Evolutionary conservation across 2,797 vertebrate genomes (phyloP).

Genomic region (Periparus ater): DNA sequence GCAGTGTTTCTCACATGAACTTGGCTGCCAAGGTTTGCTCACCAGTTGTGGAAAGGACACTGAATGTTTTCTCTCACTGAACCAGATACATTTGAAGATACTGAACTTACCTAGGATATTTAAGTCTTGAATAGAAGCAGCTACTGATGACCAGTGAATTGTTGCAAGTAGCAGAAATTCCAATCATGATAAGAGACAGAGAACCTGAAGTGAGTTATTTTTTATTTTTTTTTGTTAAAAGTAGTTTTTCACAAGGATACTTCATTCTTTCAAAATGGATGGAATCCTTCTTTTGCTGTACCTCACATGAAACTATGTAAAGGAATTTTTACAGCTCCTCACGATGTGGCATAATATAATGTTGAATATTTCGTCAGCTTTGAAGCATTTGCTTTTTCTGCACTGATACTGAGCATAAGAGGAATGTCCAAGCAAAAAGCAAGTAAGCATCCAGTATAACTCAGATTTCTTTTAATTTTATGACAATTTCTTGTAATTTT

Average conservation of each 20-base stretch:
- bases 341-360: not conserved
- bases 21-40: not conserved
- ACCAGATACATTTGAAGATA: not conserved
- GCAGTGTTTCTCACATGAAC: not conserved
- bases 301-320: not conserved
- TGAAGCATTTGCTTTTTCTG: not conserved
- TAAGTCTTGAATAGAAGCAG: not conserved
- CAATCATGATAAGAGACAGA: not conserved
- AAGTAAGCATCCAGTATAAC: not conserved
- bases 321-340: not conserved
- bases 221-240: not conserved
- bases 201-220: not conserved
- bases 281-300: not conserved
- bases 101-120: not conserved
- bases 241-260: not conserved
- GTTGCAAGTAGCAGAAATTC: not conserved
- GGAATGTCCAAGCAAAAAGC: not conserved
- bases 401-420: not conserved
- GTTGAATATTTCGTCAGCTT: not conserved
- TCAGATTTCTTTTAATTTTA: not conserved
- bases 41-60: not conserved
- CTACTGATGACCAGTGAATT: not conserved
- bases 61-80: not conserved
- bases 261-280: not conserved
- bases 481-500: slow-evolving; percentile 42